phyloP scores from a whole-genome alignment of 2,113 vertebrate species.

The Nesogale talazaci region DNA sequence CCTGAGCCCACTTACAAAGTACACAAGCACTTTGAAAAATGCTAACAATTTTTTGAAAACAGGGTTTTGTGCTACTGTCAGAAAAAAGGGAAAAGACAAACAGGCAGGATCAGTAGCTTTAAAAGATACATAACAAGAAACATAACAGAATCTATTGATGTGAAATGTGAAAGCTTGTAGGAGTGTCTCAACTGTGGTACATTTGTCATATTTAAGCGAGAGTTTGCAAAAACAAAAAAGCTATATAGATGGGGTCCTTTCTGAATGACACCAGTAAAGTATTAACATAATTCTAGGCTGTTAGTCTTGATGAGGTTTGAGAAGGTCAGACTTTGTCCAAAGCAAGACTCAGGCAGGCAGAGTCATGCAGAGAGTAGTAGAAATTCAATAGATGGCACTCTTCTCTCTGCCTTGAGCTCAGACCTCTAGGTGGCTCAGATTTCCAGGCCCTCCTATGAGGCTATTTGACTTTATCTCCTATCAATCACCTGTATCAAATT shows the following conservation, averaged over 20 bases:
- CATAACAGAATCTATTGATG: background rate
- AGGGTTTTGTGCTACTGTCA: background rate
- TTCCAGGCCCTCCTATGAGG: background rate
- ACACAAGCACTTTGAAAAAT: constrained; percentile 23
- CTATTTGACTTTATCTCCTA: background rate
- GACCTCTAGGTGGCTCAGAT: background rate
- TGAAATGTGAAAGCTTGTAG: background rate
- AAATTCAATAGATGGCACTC: constrained; percentile 61
- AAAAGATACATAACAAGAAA: background rate
- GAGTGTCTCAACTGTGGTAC: background rate
- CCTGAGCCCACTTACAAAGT: background rate
- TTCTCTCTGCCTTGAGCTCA: constrained; percentile 54
- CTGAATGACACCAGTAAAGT: background rate
- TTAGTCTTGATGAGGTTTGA: background rate
- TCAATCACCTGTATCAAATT: background rate
- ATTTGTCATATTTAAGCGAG: background rate
- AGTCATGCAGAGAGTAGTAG: background rate
- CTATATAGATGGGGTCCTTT: background rate
- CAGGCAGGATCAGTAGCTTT: background rate
- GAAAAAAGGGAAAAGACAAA: background rate
- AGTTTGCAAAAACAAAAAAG: background rate
- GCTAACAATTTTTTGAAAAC: background rate
- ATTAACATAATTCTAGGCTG: background rate
- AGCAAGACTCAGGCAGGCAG: background rate
- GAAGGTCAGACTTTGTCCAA: background rate